Percentiles rank a stretch among this genome's conserved stretches.
phyloP scores from a whole-genome alignment of 2,888 invertebrate genomes.

The Plagodis pulveraria region DNA sequence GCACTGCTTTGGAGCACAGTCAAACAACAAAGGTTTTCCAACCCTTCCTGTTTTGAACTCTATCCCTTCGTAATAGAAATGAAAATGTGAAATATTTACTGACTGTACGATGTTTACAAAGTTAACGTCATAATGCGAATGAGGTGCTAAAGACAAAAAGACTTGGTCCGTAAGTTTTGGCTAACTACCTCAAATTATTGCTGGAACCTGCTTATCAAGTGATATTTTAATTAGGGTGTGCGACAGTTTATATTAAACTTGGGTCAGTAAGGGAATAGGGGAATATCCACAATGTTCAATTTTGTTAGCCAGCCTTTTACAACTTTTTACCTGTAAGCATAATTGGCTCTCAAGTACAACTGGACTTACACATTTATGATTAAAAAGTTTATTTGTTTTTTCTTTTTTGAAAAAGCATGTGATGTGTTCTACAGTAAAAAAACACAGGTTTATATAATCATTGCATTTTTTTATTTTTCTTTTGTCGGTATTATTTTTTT shows the following conservation, averaged over 20 bases:
- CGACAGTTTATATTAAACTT: neutral
- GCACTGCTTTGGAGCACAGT: constrained; percentile 9
- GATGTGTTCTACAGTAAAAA: too few relatives aligned
- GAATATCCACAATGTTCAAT: too few relatives aligned
- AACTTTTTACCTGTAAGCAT: too few relatives aligned
- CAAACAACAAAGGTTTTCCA: constrained; percentile 1
- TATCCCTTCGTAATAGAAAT: neutral
- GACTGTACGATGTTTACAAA: constrained; percentile 5
- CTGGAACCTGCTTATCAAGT: neutral
- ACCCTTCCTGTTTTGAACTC: constrained; percentile 5
- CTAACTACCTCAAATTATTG: neutral
- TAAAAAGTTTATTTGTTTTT: too few relatives aligned
- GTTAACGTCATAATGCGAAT: constrained; percentile 11
- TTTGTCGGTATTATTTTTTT: too few relatives aligned
- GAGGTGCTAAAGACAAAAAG: neutral
- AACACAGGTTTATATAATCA: too few relatives aligned
- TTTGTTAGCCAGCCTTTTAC: too few relatives aligned
- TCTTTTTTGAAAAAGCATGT: too few relatives aligned
- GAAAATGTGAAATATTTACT: neutral
- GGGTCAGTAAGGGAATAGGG: too few relatives aligned
- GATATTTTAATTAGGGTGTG: neutral
- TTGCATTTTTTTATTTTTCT: too few relatives aligned
- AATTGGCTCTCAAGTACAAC: too few relatives aligned
- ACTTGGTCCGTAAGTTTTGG: constrained; percentile 1
- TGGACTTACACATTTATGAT: too few relatives aligned